phyloP scores from a whole-genome alignment of 2,797 vertebrate species.

The Agapornis canus region DNA sequence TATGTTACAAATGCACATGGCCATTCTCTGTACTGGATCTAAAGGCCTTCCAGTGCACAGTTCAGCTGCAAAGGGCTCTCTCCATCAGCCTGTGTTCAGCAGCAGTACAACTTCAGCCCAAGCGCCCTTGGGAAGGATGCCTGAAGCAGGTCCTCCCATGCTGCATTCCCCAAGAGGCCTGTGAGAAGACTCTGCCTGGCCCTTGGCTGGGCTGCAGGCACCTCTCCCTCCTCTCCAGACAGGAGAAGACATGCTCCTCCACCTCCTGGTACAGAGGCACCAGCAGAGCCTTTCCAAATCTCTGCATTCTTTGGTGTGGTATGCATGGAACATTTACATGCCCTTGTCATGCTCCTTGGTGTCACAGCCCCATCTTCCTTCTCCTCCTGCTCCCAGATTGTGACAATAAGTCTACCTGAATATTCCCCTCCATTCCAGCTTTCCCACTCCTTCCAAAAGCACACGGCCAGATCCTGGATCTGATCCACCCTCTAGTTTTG shows the following conservation, averaged over 20 bases:
- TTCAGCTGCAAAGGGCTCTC: background rate
- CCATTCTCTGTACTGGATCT: too few species aligned
- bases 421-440: background rate
- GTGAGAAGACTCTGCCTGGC: background rate
- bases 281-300: background rate
- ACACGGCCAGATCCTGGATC: background rate
- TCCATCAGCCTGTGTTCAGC: too few species aligned
- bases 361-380: background rate
- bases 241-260: background rate
- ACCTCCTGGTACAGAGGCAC: background rate
- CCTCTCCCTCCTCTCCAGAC: background rate
- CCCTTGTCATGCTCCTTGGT: too few species aligned
- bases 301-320: background rate
- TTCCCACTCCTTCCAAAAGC: background rate
- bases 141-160: background rate
- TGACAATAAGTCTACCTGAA: background rate
- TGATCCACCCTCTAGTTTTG: background rate
- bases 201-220: background rate
- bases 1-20: fast-evolving
- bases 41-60: background rate
- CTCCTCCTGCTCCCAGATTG: too few species aligned
- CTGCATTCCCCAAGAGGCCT: background rate
- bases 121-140: background rate
- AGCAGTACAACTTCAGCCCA: background rate
- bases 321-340: background rate